Evolutionary conservation across 2,113 vertebrate species (phyloP).

Genomic region (Corvus hawaiiensis): DNA sequence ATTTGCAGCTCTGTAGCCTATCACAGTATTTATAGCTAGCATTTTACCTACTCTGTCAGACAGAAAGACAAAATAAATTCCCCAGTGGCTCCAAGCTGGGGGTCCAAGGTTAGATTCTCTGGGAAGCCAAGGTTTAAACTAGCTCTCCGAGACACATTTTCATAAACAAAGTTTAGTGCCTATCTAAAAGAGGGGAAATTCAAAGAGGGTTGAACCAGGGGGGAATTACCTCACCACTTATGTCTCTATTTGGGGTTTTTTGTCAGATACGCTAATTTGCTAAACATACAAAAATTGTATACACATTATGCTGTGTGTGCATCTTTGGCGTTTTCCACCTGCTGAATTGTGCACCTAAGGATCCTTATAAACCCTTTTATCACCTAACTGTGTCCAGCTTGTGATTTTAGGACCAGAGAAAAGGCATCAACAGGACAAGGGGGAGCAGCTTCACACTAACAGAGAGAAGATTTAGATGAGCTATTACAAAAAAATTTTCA

Average conservation of each 20-base stretch:
- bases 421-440: not conserved
- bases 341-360: rapidly evolving
- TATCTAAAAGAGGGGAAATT: not conserved
- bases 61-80: not conserved
- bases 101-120: not conserved
- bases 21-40: not conserved
- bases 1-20: not conserved
- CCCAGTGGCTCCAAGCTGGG: not conserved
- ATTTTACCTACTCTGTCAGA: not conserved
- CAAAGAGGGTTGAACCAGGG: not conserved
- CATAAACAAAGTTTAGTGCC: not conserved
- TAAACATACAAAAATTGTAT: not conserved
- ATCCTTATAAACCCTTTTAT: not conserved
- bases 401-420: rapidly evolving
- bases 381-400: not conserved
- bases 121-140: not conserved
- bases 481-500: not conserved
- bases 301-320: rapidly evolving
- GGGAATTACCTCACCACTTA: not conserved
- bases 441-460: not conserved
- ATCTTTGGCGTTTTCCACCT: not conserved
- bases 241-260: not conserved
- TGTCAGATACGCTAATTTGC: not conserved
- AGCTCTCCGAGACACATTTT: not conserved
- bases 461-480: not conserved